Base-by-base conservation (phyloP, 30 jellyfish, hydroid and myxozoan species). In the Phacellophora camtschatica region DNA sequence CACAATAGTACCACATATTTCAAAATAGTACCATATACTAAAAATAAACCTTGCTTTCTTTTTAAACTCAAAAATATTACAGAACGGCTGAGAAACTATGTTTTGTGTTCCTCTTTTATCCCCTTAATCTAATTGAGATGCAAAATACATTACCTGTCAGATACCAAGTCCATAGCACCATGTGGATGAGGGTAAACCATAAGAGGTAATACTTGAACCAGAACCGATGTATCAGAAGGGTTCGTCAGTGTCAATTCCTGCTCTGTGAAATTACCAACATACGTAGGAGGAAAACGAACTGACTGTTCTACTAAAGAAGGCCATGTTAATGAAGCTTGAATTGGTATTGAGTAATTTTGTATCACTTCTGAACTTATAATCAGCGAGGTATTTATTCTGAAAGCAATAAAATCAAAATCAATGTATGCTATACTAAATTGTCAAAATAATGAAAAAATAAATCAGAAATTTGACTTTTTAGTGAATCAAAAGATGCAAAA, bases 251-350 rank as follows among this genome's bases (percentile, higher is more conserved):
- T 72, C 85, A 94, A 67, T 2, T 87, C 88, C 27, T 83, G 96
- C 11, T 65, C 74, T 23, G 99, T 81, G 68, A 42, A 81, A 53
- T 94, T 94, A 53, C 90, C 95, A 27, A 87, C 77, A 50, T 94
- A 95, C 25, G 99, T 94, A 16, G 95, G 95, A 1, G 99, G 97
- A 58, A 94, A 94, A 22, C 87, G 88, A 15, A 94, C 91, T 0
- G 99, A 94, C 63, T 94, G 99, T 30, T 94, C 97, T 1, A 94
- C 99, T 16, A 94, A 46, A 0, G 97, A 48, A 2, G 99, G 99
- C 99, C 99, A 94, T 9, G 97, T 62, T 27, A 94, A 62, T 24
- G 97, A 87, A 4, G 96, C 97, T 64, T 94, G 97, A 12, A 94
- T 66, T 2, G 99, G 97, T 31, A 94, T 83, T 4, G 90, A 15